Base-by-base conservation (phyloP, 2,797 vertebrate genomes). In the Coilia nasus region DNA sequence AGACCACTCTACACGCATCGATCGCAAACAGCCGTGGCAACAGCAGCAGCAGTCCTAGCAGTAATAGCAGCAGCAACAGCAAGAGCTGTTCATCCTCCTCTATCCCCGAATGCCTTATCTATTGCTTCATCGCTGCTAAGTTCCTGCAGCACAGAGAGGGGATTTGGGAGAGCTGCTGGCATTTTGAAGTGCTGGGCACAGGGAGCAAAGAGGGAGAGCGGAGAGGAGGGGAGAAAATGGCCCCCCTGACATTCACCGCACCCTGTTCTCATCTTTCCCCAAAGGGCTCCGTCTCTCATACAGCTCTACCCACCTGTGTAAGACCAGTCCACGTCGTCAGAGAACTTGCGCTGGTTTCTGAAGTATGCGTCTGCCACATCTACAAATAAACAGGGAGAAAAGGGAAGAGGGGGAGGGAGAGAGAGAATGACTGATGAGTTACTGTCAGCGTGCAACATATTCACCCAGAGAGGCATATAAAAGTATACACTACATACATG, bases 261-360 rank as follows among this genome's bases (percentile, higher is more conserved):
- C 81, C 50, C 3, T 89, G 85, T 86, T 86, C 64, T 0, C 0
- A 15, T 60, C 28, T 44, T 44, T 17, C 31, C 17, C 35, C 15
- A 31, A 44, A 44, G 6, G 35, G 71, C 35, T 78, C 21, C 6
- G 17, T 41, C 2, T 44, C 17, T 14, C 31, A 2, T 1, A 10
- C 46, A n/a, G n/a, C n/a, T n/a, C n/a, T 28, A 92, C 94, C 44
- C 93, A 99, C 98, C 98, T 95, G 97, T 94, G 83, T 99, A 99
- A 12, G 98, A 99, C 98, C 98, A 99, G 86, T 97, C 97, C 71
- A 97, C 94, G 54, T 97, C 97, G 91, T 98, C 97, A 0, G 95
- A 92, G 91, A 97, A 91, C 93, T 97, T 98, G 89, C 95, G 93
- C 89, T 94, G 91, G 14, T 91, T 91, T 87, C 93, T 91, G 85